Conservation (phyloP, 2,113 vertebrate species). For the Oreochromis spilurus region DNA sequence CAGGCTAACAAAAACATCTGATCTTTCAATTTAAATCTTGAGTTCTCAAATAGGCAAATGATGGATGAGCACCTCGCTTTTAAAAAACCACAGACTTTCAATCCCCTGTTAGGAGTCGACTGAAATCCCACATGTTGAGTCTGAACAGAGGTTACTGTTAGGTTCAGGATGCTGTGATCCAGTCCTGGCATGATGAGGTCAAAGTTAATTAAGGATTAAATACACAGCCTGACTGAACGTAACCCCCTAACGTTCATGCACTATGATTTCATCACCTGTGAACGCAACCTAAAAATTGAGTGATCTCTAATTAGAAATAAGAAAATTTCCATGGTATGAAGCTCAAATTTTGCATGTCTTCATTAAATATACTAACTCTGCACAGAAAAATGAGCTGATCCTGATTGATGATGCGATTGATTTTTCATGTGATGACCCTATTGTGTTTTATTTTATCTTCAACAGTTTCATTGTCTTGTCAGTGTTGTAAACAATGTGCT, state of each 20-base stretch:
- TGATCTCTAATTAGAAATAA: neutral
- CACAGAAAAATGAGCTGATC: too few species aligned
- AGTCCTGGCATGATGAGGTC: neutral
- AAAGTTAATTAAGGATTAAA: neutral
- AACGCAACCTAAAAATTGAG: neutral
- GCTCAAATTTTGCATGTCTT: neutral
- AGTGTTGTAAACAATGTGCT: too few species aligned
- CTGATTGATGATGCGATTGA: too few species aligned
- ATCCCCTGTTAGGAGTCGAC: neutral
- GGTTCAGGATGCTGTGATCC: neutral
- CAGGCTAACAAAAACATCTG: neutral
- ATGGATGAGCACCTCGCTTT: neutral
- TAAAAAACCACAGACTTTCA: neutral
- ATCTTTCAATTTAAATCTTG: neutral
- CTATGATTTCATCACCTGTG: neutral
- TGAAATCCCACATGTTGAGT: neutral
- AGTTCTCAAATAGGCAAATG: neutral
- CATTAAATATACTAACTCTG: neutral
- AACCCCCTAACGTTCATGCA: neutral
- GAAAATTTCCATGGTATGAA: rapidly evolving
- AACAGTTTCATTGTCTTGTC: too few species aligned
- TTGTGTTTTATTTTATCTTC: too few species aligned
- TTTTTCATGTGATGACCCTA: too few species aligned
- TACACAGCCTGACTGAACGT: neutral
- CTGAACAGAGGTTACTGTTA: neutral